Percentiles rank a stretch among this genome's conserved stretches.
phyloP scores from a whole-genome alignment of 2,113 vertebrate species.

The Macquaria australasica region DNA sequence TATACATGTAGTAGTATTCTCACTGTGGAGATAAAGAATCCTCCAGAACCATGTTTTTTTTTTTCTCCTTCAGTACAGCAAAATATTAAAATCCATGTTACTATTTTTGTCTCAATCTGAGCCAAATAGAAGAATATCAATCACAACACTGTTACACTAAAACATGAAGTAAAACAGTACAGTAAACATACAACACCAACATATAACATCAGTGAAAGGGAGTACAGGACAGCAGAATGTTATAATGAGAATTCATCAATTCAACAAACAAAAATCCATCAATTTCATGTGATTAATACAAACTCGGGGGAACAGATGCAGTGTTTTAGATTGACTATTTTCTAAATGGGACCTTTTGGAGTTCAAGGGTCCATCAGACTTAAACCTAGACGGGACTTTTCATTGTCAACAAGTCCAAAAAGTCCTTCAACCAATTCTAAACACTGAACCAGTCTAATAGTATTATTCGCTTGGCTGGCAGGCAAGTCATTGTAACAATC shows the following conservation, averaged over 20 bases:
- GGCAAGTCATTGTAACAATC: neutral
- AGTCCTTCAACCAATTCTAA: neutral
- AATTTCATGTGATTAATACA: neutral
- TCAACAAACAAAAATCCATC: neutral
- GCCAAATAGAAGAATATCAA: neutral
- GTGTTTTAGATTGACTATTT: neutral
- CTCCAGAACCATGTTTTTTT: neutral
- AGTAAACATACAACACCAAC: neutral
- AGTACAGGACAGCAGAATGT: neutral
- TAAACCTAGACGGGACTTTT: neutral
- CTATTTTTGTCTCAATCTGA: neutral
- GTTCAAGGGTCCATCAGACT: neutral
- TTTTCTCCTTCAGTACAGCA: neutral
- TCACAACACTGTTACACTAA: neutral
- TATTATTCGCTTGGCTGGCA: neutral
- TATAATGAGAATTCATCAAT: neutral
- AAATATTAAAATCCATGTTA: neutral
- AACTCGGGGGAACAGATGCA: neutral
- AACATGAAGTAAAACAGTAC: neutral
- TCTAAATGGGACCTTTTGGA: neutral
- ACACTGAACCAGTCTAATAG: neutral
- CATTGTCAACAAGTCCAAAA: neutral
- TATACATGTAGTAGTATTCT: conserved; percentile 24
- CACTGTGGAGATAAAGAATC: conserved; percentile 36
- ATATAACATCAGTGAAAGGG: neutral